Evolutionary conservation across 2,888 invertebrate species (phyloP).

Genomic region (Xanthostigma xanthostigma): DNA sequence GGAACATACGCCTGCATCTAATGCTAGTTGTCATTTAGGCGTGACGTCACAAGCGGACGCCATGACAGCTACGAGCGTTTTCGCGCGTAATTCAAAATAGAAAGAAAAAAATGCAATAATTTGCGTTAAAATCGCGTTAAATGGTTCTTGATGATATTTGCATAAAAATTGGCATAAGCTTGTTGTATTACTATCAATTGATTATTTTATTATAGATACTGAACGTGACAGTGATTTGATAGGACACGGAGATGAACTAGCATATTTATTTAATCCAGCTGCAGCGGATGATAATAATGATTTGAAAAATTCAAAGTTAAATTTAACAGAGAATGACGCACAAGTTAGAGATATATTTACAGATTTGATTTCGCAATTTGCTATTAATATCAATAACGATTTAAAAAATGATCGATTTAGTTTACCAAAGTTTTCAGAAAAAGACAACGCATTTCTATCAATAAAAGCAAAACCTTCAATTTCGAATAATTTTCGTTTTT

Average conservation of each 20-base stretch:
- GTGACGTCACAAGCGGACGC: no score
- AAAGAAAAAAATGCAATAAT: no score
- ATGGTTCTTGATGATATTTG: no score
- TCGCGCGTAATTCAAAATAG: no score
- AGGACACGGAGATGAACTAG: slow-evolving; percentile 57
- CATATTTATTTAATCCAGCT: slow-evolving; percentile 52
- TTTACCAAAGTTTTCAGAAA: slow-evolving; percentile 24
- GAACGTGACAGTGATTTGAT: slow-evolving; percentile 24
- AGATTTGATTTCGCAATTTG: slow-evolving; percentile 50
- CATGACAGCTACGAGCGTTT: no score
- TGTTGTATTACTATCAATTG: neutral
- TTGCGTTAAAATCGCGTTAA: no score
- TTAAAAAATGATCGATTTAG: slow-evolving; percentile 24
- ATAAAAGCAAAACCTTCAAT: slow-evolving; percentile 32
- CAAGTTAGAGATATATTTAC: slow-evolving; percentile 50
- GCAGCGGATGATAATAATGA: slow-evolving; percentile 21
- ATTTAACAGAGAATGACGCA: slow-evolving; percentile 36
- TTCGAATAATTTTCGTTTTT: slow-evolving; percentile 37
- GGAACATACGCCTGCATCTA: no score
- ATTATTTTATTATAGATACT: neutral
- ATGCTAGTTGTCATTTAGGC: no score
- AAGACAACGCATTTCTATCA: slow-evolving; percentile 37
- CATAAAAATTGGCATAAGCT: neutral
- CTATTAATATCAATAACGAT: slow-evolving; percentile 31
- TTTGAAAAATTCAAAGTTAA: neutral